Evolutionary conservation across 2,797 vertebrate species (phyloP), one percentile per base, ranked within the genome.

Genomic region (Dermochelys coriacea): DNA sequence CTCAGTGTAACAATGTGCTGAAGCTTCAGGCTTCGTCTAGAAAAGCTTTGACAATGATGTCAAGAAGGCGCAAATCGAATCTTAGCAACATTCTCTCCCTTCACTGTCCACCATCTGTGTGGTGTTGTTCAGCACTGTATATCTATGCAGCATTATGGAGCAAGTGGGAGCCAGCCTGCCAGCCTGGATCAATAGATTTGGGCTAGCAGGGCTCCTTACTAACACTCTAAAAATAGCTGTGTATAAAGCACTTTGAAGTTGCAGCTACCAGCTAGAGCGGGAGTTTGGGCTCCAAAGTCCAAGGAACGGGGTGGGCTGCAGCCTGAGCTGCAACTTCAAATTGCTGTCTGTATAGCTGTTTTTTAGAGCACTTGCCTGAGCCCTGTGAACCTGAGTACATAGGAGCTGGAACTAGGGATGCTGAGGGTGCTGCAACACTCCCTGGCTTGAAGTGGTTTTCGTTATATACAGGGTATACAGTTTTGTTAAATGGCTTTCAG

Each of bases 21-120:
- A 31, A 15, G 10, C 41, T 45, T 15, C 68, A 1, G 27, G 49
- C 16, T n/a, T 31, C 4, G 2, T 79, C 12, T 84, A 94, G 88
- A 74, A 89, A 82, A 31, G 84, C 61, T 84, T 51, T 82, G 37
- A 51, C 23, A 49, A 45, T 1, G 1, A 55, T 6, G n/a, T 64
- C 54, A 88, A 74, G 31, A 86, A 86, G 52, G 80, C 74, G 81
- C 80, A 74, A 8, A 6, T 23, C 6, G 57, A 29, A 8, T 14
- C 64, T 37, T 21, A 50, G 11, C 84, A 2, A 0, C 6, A 41
- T 81, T 82, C 23, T 15, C 64, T 34, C 2, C 64, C 71, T 77
- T 61, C 57, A 77, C 71, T 88, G 6, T 78, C 74, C 23, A 0
- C 45, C 45, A 8, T 29, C 78, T 0, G 0, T 9, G 49, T 6